Evolutionary conservation across 2,888 invertebrate genomes (phyloP).

Genomic region (Uropetala carovei): DNA sequence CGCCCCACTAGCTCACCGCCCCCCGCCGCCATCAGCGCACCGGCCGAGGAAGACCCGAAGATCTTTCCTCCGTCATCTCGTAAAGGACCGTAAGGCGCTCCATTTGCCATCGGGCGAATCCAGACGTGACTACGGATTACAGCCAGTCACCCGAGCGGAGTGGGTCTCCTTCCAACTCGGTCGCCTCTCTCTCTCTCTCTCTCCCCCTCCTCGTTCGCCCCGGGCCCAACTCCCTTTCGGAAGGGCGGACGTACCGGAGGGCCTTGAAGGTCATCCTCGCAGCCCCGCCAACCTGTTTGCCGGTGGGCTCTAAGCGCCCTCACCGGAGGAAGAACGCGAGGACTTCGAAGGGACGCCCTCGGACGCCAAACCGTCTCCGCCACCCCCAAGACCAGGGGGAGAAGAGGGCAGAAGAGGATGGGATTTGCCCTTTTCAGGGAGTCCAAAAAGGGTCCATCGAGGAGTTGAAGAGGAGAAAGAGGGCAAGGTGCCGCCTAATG

Average conservation of each 20-base stretch:
- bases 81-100: conserved; percentile 21
- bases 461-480: not conserved
- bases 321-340: not conserved
- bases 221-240: not conserved
- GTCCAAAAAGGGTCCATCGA: not conserved
- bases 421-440: not conserved
- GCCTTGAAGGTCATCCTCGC: conserved; percentile 7
- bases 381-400: not conserved
- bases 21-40: not conserved
- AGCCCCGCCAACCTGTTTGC: conserved; percentile 17
- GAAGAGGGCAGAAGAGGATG: not conserved
- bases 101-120: conserved; percentile 19
- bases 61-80: conserved; percentile 22
- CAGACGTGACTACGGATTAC: conserved; percentile 28
- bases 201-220: not conserved
- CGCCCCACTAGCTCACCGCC: not conserved
- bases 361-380: conserved; percentile 6
- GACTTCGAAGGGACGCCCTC: not conserved
- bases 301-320: conserved; percentile 15
- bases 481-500: not conserved
- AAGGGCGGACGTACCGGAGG: not conserved
- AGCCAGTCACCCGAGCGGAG: conserved; percentile 18
- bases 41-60: conserved; percentile 8
- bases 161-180: not conserved
- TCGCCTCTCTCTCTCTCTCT: not conserved